Evolutionary conservation across 2,888 invertebrate genomes (phyloP).

Genomic region (Sphaerophoria rueppellii): DNA sequence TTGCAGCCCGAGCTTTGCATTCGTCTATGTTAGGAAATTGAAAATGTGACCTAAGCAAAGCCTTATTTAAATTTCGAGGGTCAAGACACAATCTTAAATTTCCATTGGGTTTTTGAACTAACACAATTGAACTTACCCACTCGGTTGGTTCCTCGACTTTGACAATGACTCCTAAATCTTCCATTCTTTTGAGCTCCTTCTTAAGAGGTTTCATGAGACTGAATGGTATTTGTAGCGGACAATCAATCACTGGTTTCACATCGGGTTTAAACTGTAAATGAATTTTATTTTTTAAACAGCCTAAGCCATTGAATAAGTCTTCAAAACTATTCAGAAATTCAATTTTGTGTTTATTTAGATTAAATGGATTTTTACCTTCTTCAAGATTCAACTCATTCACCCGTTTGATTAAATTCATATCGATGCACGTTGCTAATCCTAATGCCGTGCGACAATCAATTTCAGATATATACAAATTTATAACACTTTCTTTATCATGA

Average conservation of each 20-base stretch:
- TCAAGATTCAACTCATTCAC: constrained; percentile 3
- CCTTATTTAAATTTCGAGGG: constrained; percentile 65
- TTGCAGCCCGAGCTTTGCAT: constrained; percentile 40
- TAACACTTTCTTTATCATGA: not conserved
- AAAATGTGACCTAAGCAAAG: constrained; percentile 57
- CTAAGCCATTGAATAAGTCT: not conserved
- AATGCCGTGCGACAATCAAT: constrained; percentile 15
- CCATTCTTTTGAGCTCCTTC: not conserved
- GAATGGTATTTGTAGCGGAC: constrained; percentile 15
- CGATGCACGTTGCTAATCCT: constrained; percentile 23
- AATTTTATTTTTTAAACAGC: constrained; percentile 2
- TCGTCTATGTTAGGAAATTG: constrained; percentile 51
- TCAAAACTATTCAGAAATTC: not conserved
- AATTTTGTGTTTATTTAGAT: too few species aligned
- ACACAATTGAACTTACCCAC: constrained; percentile 68
- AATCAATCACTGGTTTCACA: not conserved
- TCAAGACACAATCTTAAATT: too few species aligned
- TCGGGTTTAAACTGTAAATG: not conserved
- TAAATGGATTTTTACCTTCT: not conserved
- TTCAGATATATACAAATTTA: constrained; percentile 24
- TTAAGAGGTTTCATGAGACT: not conserved
- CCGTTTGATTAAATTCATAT: constrained; percentile 32
- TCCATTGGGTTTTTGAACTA: too few species aligned
- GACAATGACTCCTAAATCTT: constrained; percentile 43
- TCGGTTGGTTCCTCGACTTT: constrained; percentile 62